Evolutionary conservation across 2,888 invertebrate genomes (phyloP), one percentile per base, ranked within the genome.

Genomic region (Chymomyza procnemis): DNA sequence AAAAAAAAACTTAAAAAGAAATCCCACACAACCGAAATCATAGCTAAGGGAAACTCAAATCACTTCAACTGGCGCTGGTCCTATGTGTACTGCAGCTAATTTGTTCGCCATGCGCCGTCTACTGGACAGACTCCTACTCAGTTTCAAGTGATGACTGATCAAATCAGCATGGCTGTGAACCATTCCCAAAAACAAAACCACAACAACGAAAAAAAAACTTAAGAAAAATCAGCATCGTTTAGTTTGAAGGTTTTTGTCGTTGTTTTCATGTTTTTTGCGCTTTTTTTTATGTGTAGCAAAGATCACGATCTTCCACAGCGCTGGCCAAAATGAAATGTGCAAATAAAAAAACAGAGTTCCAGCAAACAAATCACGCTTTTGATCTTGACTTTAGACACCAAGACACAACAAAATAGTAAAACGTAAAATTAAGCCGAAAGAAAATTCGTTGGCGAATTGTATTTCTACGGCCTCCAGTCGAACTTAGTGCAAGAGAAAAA

Each of bases 331-430:
- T 73, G 71, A 80, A 75, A 41, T 41, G 34, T 9, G 34, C 70
- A 66, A 75, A n/a, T n/a, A n/a, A n/a, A 67, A 73, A 67, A 67
- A 66, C 70, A 64, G 61, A 68, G 63, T 64, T 73, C 67, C 67
- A 71, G 74, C 67, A 60, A 70, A 80, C 74, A 86, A 82, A 86
- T 82, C 81, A 84, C 81, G 81, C 79, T 86, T 82, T 85, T 80
- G 81, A 86, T 82, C 81, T 82, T 82, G 86, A 82, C 81, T 82
- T 86, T 82, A 80, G 86, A 76, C 76, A 78, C 78, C 66, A 54
- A 72, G 70, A 55, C 46, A 52, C 67, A 66, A 26, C 65, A 57
- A 69, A 73, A 73, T 69, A 61, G 66, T 9, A 52, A 16, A 76
- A 69, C 61, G 65, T 67, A 73, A 18, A 59, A 66, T 69, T 69